Percentiles rank a stretch among this genome's conserved stretches.
Evolutionary conservation across 2,888 invertebrate genomes (phyloP).

Genomic region (Neoscelio sp.): DNA sequence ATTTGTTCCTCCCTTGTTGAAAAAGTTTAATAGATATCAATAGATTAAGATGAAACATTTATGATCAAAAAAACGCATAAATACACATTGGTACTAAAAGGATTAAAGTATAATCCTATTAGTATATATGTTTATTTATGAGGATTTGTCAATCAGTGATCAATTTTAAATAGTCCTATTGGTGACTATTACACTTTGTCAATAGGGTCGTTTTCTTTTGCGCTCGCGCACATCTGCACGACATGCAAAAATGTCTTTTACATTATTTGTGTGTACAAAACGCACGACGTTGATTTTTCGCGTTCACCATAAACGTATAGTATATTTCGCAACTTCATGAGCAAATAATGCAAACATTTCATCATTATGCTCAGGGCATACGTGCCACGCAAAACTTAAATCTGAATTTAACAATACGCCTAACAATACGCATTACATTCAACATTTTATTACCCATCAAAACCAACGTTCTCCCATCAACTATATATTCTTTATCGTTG

Average conservation of each 20-base stretch:
- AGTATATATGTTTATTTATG: too few relatives aligned
- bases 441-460: background rate
- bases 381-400: background rate
- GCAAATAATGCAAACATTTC: background rate
- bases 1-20: too few relatives aligned
- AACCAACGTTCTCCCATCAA: constrained; percentile 4
- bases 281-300: background rate
- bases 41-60: too few relatives aligned
- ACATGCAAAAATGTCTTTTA: background rate
- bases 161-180: too few relatives aligned
- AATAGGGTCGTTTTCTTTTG: too few relatives aligned
- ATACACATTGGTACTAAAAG: too few relatives aligned
- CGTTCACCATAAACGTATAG: background rate
- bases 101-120: too few relatives aligned
- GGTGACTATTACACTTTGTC: background rate
- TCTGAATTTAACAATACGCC: background rate
- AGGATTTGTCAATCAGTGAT: too few relatives aligned
- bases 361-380: constrained; percentile 15
- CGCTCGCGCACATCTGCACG: background rate
- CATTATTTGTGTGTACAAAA: background rate
- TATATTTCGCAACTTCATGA: background rate
- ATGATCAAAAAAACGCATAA: too few relatives aligned
- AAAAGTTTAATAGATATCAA: too few relatives aligned
- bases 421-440: background rate
- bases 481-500: background rate